Evolutionary conservation across 2,113 vertebrate genomes (phyloP).

Genomic region (Embiotoca jacksoni): DNA sequence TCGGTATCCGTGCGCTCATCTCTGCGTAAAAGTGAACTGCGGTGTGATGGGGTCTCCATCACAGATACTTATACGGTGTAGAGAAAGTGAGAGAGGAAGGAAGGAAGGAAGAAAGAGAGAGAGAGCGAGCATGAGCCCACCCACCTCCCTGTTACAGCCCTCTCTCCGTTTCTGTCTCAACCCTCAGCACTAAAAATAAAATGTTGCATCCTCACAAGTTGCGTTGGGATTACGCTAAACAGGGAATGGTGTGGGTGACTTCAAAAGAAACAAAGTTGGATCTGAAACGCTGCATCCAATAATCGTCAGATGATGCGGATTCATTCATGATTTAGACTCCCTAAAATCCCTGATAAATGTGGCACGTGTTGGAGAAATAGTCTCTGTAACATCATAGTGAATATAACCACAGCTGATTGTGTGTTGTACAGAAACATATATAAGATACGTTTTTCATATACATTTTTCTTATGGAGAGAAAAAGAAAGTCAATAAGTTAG

Average conservation of each 20-base stretch:
- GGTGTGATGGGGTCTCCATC: conserved; percentile 78
- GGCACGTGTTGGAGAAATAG: too few species aligned
- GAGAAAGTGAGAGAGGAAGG: conserved; percentile 29
- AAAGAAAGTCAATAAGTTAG: neutral
- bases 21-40: conserved; percentile 73
- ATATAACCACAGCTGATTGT: too few species aligned
- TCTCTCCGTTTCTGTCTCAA: conserved; percentile 24
- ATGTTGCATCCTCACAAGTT: conserved; percentile 31
- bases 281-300: neutral
- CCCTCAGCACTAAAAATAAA: conserved; percentile 58
- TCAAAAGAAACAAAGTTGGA: neutral
- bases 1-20: conserved; percentile 78
- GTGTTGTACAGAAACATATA: too few species aligned
- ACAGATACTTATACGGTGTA: conserved; percentile 76
- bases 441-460: too few species aligned
- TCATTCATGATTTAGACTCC: neutral
- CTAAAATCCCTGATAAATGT: too few species aligned
- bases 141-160: conserved; percentile 43
- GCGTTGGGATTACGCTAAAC: conserved; percentile 42
- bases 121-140: conserved; percentile 50
- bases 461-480: neutral
- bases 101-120: conserved; percentile 39
- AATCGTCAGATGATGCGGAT: neutral
- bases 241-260: neutral
- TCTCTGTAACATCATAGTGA: too few species aligned